These are phyloP conservation scores for Drosophila nigritarsus DNA, from an alignment of 2,888 invertebrate species.

Conservation along the genomic window DNA sequence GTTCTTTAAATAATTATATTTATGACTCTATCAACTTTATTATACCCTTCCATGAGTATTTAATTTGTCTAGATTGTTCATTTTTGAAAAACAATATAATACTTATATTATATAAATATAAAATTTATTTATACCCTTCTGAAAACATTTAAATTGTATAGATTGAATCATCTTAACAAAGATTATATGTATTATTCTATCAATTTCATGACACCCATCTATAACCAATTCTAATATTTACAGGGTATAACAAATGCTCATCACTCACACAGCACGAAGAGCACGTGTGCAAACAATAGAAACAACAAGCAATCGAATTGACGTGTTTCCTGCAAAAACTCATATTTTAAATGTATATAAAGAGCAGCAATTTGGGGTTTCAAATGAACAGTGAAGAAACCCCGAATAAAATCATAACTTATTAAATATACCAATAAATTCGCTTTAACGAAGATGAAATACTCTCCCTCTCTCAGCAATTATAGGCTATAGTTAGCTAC, in stretches of 20 bases:
- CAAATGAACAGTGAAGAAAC: conserved; percentile 33
- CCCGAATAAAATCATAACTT: neutral
- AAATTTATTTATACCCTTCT: no score
- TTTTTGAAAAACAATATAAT: no score
- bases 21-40: no score
- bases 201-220: neutral
- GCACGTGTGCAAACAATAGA: conserved; percentile 52
- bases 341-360: conserved; percentile 33
- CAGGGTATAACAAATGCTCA: conserved; percentile 9
- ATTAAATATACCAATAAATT: neutral
- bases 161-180: neutral
- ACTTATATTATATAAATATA: no score
- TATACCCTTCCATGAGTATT: neutral
- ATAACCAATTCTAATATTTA: neutral
- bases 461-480: neutral
- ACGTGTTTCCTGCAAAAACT: conserved; percentile 35
- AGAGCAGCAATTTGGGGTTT: conserved; percentile 15
- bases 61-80: no score
- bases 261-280: neutral
- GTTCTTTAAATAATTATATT: neutral
- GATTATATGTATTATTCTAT: neutral
- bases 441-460: neutral
- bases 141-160: no score
- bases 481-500: neutral
- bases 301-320: conserved; percentile 20